These are phyloP conservation scores for Ganaspis sp. DNA, from an alignment of 1,140 invertebrate genomes.

Conservation along the genomic window DNA sequence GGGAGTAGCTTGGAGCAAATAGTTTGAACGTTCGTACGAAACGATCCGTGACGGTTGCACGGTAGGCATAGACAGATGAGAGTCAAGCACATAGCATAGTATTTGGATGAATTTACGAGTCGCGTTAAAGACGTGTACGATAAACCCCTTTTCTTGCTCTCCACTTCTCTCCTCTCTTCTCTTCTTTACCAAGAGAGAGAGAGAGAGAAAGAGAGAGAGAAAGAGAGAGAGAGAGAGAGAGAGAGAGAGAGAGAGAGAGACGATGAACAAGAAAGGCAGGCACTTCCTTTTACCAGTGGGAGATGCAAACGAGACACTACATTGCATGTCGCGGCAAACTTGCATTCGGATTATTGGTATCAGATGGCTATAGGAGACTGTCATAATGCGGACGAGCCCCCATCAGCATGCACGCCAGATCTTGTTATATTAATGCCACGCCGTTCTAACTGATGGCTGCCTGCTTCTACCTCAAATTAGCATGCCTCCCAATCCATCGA, in stretches of 20 bases:
- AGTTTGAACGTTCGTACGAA: conserved; percentile 33
- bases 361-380: conserved; percentile 43
- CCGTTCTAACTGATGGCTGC: conserved; percentile 39
- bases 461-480: conserved; percentile 56
- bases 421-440: conserved; percentile 57
- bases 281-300: conserved; percentile 13
- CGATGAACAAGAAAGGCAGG: conserved; percentile 39
- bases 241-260: too few relatives aligned
- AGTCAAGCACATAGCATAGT: conserved; percentile 17
- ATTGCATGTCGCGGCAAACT: conserved; percentile 12
- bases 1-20: neutral
- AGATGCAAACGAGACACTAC: conserved; percentile 2
- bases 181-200: too few relatives aligned
- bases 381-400: conserved; percentile 48
- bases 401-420: conserved; percentile 49
- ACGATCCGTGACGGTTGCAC: conserved; percentile 35
- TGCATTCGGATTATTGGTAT: conserved; percentile 52
- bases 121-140: conserved; percentile 45
- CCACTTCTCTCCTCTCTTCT: neutral
- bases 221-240: too few relatives aligned
- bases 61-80: neutral
- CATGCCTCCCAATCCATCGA: conserved; percentile 62
- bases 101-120: conserved; percentile 52
- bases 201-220: too few relatives aligned
- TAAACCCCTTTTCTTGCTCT: conserved; percentile 35